A percentile compares a stretch with the other conserved stretches of the same genome.
phyloP scores from a whole-genome alignment of 2,888 invertebrate genomes.

The Steinernema hermaphroditum region DNA sequence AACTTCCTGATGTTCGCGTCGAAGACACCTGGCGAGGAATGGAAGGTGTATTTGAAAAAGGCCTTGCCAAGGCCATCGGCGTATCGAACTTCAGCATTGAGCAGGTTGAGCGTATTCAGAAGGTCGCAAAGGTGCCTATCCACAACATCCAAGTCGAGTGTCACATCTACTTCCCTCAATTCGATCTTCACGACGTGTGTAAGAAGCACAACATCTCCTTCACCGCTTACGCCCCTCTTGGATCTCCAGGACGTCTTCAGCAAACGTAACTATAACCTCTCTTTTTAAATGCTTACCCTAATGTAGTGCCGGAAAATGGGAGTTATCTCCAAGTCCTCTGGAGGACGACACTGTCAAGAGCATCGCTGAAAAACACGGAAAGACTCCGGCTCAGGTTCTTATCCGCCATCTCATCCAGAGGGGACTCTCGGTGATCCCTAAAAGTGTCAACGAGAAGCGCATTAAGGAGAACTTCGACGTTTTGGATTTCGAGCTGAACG shows the following conservation, averaged over 20 bases:
- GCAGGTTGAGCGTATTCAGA: slow-evolving; percentile 75
- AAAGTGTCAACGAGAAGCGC: slow-evolving; percentile 35
- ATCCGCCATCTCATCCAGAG: slow-evolving; percentile 47
- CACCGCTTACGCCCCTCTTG: slow-evolving; percentile 67
- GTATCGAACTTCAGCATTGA: slow-evolving; percentile 80
- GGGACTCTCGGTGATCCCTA: slow-evolving; percentile 49
- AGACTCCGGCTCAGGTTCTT: slow-evolving; percentile 48
- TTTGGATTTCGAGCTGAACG: slow-evolving; percentile 41
- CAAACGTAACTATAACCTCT: not conserved
- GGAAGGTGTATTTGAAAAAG: slow-evolving; percentile 72
- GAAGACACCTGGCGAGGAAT: slow-evolving; percentile 61
- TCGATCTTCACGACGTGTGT: slow-evolving; percentile 68
- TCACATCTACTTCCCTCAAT: slow-evolving; percentile 72
- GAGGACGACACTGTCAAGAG: slow-evolving; percentile 41
- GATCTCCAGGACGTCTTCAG: slow-evolving; percentile 65
- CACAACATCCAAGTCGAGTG: slow-evolving; percentile 43
- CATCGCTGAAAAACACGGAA: slow-evolving; percentile 51
- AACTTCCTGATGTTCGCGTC: slow-evolving; percentile 44
- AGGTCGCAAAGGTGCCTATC: slow-evolving; percentile 54
- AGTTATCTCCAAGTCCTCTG: slow-evolving; percentile 32
- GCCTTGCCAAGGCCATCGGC: slow-evolving; percentile 79
- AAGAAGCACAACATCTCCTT: slow-evolving; percentile 72
- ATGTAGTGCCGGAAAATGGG: not conserved
- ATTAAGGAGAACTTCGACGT: slow-evolving; percentile 40
- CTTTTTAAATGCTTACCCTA: not conserved